Base-by-base conservation (phyloP, 2,888 invertebrate genomes). In the Emmelina monodactyla region DNA sequence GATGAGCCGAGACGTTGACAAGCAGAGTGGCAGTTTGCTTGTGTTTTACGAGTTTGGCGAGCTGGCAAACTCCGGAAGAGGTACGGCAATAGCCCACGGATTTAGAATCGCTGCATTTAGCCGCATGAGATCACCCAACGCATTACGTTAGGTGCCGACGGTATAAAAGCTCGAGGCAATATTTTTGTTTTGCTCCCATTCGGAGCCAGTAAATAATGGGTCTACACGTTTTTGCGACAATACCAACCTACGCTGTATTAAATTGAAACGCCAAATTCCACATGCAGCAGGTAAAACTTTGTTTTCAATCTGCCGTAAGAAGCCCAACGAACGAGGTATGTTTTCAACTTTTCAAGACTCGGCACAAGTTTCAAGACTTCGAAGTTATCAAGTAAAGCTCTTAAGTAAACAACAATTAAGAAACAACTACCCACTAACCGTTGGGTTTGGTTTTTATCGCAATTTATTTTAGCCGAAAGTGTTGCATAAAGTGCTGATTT, bases 31-130 rank as follows among this genome's bases (percentile, higher is more conserved):
- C 64, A 63, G 69, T 71, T 69, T 63, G 63, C 62, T 57, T 63
- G 62, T 57, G 58, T 63, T 69, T 70, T 65, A 67, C 67, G 69
- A 61, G 61, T 69, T 66, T 62, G 56, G 57, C 64, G 63, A 66
- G 69, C 71, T 72, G 66, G 66, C 63, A 57, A 57, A 61, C 63
- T 64, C 65, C 67, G 69, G 71, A 71, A 71, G 64, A 58, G 56
- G 55, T 56, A 55, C 56, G 51, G 50, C 54, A 57, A 64, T 61
- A 54, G 58, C 56, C 58, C 63, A 71, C 71, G 53, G 61, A 73
- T 71, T 72, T 72, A 75, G 70, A 63, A 53, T 47, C 47, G 62
- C 67, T 70, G 67, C 67, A 69, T 75, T 72, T 72, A 69, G 68
- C 66, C 49, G 58, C 50, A 55, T 73, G 70, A 72, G 66, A 69